These are phyloP conservation scores for Sebastes taczanowskii DNA, from an alignment of 2,797 vertebrate species.

Conservation along the genomic window DNA sequence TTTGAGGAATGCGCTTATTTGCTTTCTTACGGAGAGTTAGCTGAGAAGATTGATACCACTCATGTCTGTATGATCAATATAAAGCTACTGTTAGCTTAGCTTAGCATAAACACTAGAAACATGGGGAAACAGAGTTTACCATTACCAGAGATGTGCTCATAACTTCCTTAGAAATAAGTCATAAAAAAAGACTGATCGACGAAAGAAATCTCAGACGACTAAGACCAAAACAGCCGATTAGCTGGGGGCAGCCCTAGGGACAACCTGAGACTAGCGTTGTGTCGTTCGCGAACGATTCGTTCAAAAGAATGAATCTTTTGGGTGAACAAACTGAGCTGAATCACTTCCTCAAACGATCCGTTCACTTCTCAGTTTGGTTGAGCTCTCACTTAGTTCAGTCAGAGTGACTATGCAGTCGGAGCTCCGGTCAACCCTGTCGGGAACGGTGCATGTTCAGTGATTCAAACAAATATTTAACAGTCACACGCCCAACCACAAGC, in stretches of 20 bases:
- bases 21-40: not conserved
- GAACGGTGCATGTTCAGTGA: not conserved
- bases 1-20: too few species aligned
- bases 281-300: not conserved
- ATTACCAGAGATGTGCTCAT: too few species aligned
- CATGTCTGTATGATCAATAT: not conserved
- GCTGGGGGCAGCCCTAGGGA: too few species aligned
- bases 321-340: too few species aligned
- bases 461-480: not conserved
- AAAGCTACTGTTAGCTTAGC: not conserved
- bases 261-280: not conserved
- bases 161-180: too few species aligned
- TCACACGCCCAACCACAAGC: not conserved
- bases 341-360: not conserved
- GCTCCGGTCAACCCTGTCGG: too few species aligned
- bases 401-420: not conserved
- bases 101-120: too few species aligned
- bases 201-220: fast-evolving
- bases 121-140: not conserved
- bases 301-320: not conserved
- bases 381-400: too few species aligned
- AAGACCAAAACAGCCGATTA: too few species aligned
- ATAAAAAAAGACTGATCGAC: too few species aligned
- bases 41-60: not conserved
- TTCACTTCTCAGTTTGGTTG: too few species aligned